These are phyloP conservation scores for Anser brachyrhynchus DNA, from an alignment of 2,113 vertebrate genomes.

Conservation along the genomic window DNA sequence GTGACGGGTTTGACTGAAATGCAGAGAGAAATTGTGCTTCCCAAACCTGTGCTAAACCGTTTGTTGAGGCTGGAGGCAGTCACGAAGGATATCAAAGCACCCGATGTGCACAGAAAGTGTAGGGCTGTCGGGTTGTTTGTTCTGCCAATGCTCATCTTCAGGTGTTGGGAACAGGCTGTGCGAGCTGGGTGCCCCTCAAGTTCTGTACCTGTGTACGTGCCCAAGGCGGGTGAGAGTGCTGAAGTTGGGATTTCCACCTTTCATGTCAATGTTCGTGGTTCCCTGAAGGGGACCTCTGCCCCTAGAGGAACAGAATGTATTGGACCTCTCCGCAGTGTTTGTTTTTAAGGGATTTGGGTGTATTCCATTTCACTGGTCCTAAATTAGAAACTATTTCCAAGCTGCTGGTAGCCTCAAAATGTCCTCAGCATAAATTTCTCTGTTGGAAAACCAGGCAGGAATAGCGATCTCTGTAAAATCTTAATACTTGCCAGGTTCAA, in stretches of 20 bases:
- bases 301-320: neutral
- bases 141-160: neutral
- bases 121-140: rapidly evolving
- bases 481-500: neutral
- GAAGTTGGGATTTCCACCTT: neutral
- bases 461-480: neutral
- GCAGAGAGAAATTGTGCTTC: neutral
- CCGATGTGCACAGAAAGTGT: neutral
- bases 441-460: neutral
- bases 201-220: neutral
- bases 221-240: neutral
- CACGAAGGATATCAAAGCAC: rapidly evolving
- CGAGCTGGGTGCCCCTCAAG: rapidly evolving
- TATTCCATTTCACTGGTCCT: neutral
- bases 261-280: neutral
- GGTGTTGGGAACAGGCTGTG: neutral
- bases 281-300: neutral
- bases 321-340: neutral
- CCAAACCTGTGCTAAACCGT: neutral
- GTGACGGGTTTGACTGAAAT: neutral
- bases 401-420: neutral
- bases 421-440: neutral
- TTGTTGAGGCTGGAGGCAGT: neutral
- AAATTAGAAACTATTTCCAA: constrained; percentile 13
- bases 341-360: neutral